Conservation (phyloP, 2,113 vertebrate genomes). For the Ictalurus punctatus region DNA sequence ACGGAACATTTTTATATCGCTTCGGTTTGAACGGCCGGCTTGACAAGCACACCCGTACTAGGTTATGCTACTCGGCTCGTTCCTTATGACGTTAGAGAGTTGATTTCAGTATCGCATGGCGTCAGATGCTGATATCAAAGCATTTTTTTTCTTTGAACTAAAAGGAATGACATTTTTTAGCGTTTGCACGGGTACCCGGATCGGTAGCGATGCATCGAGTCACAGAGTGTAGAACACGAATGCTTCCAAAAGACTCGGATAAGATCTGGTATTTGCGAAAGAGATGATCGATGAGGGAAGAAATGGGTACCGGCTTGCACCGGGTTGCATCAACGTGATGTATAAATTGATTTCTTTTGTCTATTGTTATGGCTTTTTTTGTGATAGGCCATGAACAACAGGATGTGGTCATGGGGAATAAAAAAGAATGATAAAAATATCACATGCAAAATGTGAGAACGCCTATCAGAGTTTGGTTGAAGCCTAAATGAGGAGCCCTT, state of each 20-base stretch:
- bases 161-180: neutral
- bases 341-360: conserved; percentile 28
- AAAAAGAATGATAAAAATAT: neutral
- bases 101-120: neutral
- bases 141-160: too few species aligned
- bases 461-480: conserved; percentile 29
- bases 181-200: neutral
- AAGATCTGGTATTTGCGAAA: neutral
- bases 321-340: neutral
- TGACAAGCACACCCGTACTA: neutral
- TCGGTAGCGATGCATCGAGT: neutral
- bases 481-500: conserved; percentile 45
- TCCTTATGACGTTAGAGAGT: neutral
- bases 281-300: conserved; percentile 25
- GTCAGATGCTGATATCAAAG: neutral
- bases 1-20: neutral
- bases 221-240: neutral
- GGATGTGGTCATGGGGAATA: neutral
- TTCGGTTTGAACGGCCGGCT: neutral
- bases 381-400: neutral
- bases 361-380: conserved; percentile 16
- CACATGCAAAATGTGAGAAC: neutral
- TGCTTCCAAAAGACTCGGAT: neutral
- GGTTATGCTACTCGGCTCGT: neutral
- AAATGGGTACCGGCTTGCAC: neutral